phyloP scores from a whole-genome alignment of 1,140 invertebrate genomes.

The Palaemon carinicauda region DNA sequence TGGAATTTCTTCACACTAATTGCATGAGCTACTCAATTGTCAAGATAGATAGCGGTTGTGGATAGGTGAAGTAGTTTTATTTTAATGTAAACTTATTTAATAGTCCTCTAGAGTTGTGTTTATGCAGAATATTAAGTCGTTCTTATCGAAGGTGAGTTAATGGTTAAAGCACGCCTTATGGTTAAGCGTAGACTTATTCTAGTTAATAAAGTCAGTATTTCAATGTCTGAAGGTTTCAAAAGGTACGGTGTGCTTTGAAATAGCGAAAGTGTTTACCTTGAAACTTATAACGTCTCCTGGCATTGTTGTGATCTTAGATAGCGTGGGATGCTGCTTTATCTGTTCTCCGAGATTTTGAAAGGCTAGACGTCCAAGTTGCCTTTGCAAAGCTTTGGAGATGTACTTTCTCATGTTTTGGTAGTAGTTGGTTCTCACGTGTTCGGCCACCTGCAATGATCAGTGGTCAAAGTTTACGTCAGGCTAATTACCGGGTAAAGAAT shows the following conservation, averaged over 20 bases:
- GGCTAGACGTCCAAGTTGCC: slow-evolving; percentile 4
- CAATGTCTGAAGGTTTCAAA: too few relatives aligned
- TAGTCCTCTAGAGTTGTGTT: too few relatives aligned
- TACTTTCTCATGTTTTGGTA: not conserved
- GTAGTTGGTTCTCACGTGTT: slow-evolving; percentile 24
- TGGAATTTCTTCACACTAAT: too few relatives aligned
- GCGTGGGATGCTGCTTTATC: not conserved
- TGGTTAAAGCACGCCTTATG: not conserved
- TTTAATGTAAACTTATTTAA: too few relatives aligned
- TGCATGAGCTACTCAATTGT: too few relatives aligned
- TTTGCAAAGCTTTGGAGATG: not conserved
- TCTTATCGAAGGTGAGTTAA: not conserved
- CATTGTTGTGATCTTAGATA: not conserved
- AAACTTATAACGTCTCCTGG: not conserved
- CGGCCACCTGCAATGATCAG: not conserved
- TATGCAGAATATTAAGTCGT: too few relatives aligned
- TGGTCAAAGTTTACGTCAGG: not conserved
- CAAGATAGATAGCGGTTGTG: too few relatives aligned
- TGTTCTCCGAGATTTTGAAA: not conserved
- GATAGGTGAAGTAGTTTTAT: too few relatives aligned
- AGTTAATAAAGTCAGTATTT: too few relatives aligned
- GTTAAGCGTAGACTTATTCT: too few relatives aligned
- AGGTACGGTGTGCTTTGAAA: too few relatives aligned
- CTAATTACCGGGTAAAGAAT: too few relatives aligned
- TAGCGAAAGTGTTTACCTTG: not conserved